phyloP scores from a whole-genome alignment of 2,113 vertebrate genomes.

The Silurus meridionalis region DNA sequence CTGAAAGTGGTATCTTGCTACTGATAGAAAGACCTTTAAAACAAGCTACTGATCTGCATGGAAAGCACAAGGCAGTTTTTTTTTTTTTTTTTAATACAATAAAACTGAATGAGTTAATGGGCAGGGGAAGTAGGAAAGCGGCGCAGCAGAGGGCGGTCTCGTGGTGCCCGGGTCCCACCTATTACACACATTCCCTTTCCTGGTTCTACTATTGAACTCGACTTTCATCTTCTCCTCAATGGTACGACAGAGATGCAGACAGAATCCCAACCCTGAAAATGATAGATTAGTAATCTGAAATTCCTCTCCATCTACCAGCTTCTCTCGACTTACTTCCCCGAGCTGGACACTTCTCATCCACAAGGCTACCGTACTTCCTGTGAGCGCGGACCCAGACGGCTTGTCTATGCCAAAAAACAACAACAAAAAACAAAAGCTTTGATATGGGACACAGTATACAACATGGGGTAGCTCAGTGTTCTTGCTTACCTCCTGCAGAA shows the following conservation, averaged over 20 bases:
- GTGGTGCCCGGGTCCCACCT: slow-evolving; percentile 18
- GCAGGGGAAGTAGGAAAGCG: neutral
- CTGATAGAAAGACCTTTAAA: neutral
- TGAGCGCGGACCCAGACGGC: neutral
- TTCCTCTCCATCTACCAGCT: neutral
- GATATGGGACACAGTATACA: neutral
- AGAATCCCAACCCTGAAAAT: neutral
- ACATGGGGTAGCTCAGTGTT: neutral
- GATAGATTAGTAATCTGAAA: neutral
- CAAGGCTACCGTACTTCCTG: slow-evolving; percentile 14
- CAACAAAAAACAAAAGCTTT: slow-evolving; percentile 65
- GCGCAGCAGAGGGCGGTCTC: neutral
- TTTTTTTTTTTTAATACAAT: neutral
- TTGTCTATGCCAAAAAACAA: neutral
- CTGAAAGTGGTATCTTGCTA: neutral
- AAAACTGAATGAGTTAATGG: slow-evolving; percentile 29
- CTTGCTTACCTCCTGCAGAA: neutral
- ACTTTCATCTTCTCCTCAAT: neutral
- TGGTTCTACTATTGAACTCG: neutral
- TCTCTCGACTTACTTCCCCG: slow-evolving; percentile 29
- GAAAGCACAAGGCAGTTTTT: slow-evolving; percentile 11
- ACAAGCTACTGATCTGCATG: slow-evolving; percentile 46
- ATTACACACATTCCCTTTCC: neutral
- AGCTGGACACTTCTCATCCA: slow-evolving; percentile 7
- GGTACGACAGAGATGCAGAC: neutral